Base-by-base conservation (phyloP, 1,140 invertebrate species). In the Lutraria rhynchaena region DNA sequence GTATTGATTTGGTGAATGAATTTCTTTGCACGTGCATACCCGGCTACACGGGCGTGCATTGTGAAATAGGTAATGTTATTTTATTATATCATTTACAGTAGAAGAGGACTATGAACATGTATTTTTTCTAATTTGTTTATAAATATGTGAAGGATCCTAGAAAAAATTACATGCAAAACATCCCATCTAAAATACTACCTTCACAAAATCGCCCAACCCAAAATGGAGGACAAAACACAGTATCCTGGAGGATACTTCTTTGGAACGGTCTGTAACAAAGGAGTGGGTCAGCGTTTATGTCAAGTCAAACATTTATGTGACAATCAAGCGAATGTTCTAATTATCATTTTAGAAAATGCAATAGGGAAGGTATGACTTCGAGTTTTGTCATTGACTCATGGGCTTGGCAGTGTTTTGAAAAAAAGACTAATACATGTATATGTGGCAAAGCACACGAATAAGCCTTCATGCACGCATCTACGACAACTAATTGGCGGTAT, bases 61-160 rank as follows among this genome's bases (percentile, higher is more conserved):
- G 65, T 51, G 41, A 69, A 24, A 49, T 51, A 49, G 65, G 65
- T 69, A 69, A 69, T 2, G 19, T 29, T 31, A 29, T 58, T 46
- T 9, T 46, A 11, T 46, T 46, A 46, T 46, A 9, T 46, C 19
- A 11, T 46, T 46, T 11, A 46, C 9, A 46, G 19, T 11, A 46
- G 19, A 11, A 46, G 19, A 11, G 9, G 19, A 11, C 9, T 46
- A 11, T 11, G 44, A 11, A 11, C 9, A 46, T 11, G 19, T 11
- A 46, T 9, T 46, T 46, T 46, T 9, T 46, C 19, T 19, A 46
- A 46, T 11, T 46, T 46, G 9, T 46, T 46, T 11, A 46, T 19
- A 46, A 46, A 19, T 19, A 11, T 7, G 44, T 46, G 44, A 46
- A 46, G 44, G 19, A 46, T 11, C 44, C 7, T 11, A 46, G 44